Evolutionary conservation across 1,140 invertebrate genomes (phyloP).

Genomic region (Trichoplusia ni): DNA sequence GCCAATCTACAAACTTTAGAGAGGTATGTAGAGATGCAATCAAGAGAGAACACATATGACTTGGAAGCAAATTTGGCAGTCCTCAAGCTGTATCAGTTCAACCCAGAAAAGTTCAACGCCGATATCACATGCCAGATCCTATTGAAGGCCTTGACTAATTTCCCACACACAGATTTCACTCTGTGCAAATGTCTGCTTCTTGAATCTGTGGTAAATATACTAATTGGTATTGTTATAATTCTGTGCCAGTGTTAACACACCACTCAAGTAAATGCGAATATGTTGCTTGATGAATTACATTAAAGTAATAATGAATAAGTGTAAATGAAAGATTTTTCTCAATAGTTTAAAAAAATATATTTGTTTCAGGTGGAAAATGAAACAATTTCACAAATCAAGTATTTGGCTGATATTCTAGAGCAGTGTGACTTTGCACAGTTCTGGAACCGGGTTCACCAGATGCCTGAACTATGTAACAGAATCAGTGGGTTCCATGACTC

Average conservation of each 20-base stretch:
- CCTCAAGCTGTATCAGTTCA: constrained; percentile 95
- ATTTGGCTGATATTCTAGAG: constrained; percentile 95
- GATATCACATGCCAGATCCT: constrained; percentile 93
- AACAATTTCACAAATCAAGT: constrained; percentile 92
- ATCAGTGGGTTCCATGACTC: constrained; percentile 97
- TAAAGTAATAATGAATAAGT: too few relatives aligned
- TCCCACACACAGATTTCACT: constrained; percentile 98
- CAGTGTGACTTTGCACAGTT: constrained; percentile 96
- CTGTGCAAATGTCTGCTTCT: constrained; percentile 97
- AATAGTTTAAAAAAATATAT: too few relatives aligned
- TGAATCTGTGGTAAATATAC: constrained; percentile 88
- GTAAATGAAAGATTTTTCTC: too few relatives aligned
- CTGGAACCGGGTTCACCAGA: constrained; percentile 89
- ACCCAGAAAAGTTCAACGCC: constrained; percentile 93
- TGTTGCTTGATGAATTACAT: too few relatives aligned
- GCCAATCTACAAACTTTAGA: constrained; percentile 95
- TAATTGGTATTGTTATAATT: background rate
- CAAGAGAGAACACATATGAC: constrained; percentile 96
- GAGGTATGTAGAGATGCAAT: constrained; percentile 96
- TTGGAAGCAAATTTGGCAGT: constrained; percentile 98
- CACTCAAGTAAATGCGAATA: too few relatives aligned
- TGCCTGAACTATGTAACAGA: constrained; percentile 87
- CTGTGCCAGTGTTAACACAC: too few relatives aligned
- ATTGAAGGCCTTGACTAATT: constrained; percentile 96
- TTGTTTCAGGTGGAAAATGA: constrained; percentile 89